Base-by-base conservation (phyloP, 1,140 invertebrate genomes). In the Bombus sibiricus region DNA sequence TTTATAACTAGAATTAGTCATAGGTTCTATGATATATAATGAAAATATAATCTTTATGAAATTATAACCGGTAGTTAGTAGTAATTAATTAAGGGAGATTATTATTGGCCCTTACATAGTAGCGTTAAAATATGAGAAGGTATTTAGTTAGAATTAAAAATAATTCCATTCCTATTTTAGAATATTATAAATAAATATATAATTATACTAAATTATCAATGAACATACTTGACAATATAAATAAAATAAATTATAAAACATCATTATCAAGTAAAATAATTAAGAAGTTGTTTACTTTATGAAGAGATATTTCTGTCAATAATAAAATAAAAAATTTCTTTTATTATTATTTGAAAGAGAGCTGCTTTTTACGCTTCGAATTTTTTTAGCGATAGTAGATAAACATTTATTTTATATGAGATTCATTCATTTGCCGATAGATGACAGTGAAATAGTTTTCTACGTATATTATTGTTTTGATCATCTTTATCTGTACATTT, bases 61-160 rank as follows among this genome's bases (percentile, higher is more conserved):
- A 66, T 18, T 37, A 34, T 22, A 15, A 66, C 75, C 41, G 12
- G 22, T 28, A 62, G 2, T 73, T 81, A 57, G 1, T 34, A 43
- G 13, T 64, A 82, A 72, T 73, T 59, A 82, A 62, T 32, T 72
- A 43, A 57, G 18, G 1, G 32, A 34, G 28, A 64, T 75, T 82
- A 34, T 82, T 6, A 78, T 59, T 59, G 47, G 13, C n/a, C 39
- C 37, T 41, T 34, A 83, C 34, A 37, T 9, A 47, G 10, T 12
- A 22, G 15, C 10, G 3, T 34, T 43, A 43, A 62, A 28, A 22
- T 32, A 1, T 81, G 5, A 34, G 3, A 34, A 59, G 6, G 1
- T 22, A 34, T 25, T 53, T 18, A 64, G 43, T 28, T 43, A 75
- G 37, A 82, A 47, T 4, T 32, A 62, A 18, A 43, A 64, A 28